phyloP scores from a whole-genome alignment of 2,113 vertebrate species.

The Eulemur macaco region DNA sequence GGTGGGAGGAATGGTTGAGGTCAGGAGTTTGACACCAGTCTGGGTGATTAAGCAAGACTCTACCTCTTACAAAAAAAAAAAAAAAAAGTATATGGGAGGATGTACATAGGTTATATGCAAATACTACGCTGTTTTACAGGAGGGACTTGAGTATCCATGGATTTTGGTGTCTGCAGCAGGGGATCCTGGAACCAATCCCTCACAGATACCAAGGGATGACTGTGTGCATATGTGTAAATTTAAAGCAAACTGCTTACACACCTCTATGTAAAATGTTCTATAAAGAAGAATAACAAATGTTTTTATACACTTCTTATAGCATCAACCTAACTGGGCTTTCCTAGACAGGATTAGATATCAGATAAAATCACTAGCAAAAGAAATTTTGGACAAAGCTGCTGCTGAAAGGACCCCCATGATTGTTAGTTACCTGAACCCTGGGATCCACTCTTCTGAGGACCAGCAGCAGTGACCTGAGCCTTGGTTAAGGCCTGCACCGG shows the following conservation, averaged over 20 bases:
- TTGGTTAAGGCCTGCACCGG: slow-evolving; percentile 90
- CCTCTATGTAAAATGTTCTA: not conserved
- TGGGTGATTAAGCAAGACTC: too few species aligned
- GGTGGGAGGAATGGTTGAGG: too few species aligned
- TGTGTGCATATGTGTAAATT: not conserved
- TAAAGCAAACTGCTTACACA: not conserved
- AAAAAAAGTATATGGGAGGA: not conserved
- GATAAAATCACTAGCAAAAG: not conserved
- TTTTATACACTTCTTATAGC: not conserved
- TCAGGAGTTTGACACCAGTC: too few species aligned
- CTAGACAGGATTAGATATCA: not conserved
- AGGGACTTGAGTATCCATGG: not conserved
- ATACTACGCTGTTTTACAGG: not conserved
- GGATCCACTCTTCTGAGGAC: slow-evolving; percentile 92
- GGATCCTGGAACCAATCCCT: not conserved
- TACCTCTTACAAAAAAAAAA: too few species aligned
- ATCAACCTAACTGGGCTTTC: not conserved
- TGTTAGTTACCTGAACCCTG: slow-evolving; percentile 88
- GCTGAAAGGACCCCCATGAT: not conserved
- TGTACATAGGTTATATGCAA: not conserved
- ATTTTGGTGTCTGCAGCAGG: not conserved
- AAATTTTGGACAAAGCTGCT: not conserved
- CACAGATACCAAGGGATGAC: not conserved
- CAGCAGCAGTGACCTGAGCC: slow-evolving; percentile 87
- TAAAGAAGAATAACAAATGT: not conserved